Evolutionary conservation across 2,113 vertebrate genomes (phyloP).

Genomic region (Gnathonemus longibarbis): DNA sequence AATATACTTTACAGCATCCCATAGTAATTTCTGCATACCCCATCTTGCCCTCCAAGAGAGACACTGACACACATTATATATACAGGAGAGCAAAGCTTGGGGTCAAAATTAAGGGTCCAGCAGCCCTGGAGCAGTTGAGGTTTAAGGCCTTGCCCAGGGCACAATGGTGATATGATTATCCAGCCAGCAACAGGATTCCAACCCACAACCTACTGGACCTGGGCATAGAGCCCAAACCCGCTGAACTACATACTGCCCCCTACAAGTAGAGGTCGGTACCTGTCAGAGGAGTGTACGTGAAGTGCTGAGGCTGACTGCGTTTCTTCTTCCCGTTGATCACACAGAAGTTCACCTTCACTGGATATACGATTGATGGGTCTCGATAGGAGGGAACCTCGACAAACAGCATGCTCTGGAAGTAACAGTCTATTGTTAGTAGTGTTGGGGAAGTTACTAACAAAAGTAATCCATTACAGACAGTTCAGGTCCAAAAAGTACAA

Average conservation of each 20-base stretch:
- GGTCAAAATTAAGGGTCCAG: neutral
- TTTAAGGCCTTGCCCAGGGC: neutral
- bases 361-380: slow-evolving; percentile 67
- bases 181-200: neutral
- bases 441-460: too few species aligned
- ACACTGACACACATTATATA: neutral
- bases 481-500: too few species aligned
- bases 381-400: slow-evolving; percentile 87
- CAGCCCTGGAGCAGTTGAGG: neutral
- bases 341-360: slow-evolving; percentile 86
- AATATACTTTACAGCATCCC: neutral
- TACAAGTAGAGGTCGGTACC: slow-evolving; percentile 48
- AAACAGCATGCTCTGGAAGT: slow-evolving; percentile 83
- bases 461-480: too few species aligned
- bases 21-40: neutral
- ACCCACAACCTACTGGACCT: neutral
- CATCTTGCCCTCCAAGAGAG: neutral
- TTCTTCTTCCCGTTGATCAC: slow-evolving; percentile 94
- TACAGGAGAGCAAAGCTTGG: neutral
- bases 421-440: neutral
- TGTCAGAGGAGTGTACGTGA: slow-evolving; percentile 75
- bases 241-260: neutral
- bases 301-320: slow-evolving; percentile 88
- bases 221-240: neutral
- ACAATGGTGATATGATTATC: neutral